Conservation (phyloP, 2,113 vertebrate species). For the Pantherophis guttatus region DNA sequence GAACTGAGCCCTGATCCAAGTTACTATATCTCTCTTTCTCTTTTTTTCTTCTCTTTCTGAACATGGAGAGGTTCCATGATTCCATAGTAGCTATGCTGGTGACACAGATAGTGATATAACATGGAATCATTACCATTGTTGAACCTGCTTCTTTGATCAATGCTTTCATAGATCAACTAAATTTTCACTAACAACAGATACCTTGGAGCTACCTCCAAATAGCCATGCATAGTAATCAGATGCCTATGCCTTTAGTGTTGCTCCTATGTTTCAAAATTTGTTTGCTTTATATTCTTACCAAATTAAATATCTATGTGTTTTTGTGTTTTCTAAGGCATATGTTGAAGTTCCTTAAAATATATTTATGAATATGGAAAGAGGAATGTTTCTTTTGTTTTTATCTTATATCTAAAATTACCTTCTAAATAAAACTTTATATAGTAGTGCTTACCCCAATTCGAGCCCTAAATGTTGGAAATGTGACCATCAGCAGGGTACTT, state of each 20-base stretch:
- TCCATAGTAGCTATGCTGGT: neutral
- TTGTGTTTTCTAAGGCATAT: neutral
- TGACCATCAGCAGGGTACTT: no score
- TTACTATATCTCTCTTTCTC: neutral
- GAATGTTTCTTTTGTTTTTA: neutral
- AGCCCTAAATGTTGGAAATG: no score
- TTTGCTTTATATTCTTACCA: neutral
- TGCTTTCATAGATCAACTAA: neutral
- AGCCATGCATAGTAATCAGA: neutral
- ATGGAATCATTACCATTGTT: neutral
- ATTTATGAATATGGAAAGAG: neutral
- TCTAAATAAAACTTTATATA: conserved; percentile 1
- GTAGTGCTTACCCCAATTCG: neutral
- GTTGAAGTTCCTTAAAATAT: neutral
- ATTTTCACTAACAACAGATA: neutral
- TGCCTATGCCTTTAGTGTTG: neutral
- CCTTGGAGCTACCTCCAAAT: neutral
- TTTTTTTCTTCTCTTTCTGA: neutral
- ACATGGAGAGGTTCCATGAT: neutral
- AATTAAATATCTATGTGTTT: neutral
- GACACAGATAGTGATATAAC: neutral
- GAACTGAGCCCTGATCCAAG: neutral
- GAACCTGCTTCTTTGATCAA: neutral
- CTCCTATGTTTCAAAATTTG: neutral
- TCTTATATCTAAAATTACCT: neutral